These are phyloP conservation scores for Prinia subflava DNA, from an alignment of 2,113 vertebrate species.

Conservation along the genomic window DNA sequence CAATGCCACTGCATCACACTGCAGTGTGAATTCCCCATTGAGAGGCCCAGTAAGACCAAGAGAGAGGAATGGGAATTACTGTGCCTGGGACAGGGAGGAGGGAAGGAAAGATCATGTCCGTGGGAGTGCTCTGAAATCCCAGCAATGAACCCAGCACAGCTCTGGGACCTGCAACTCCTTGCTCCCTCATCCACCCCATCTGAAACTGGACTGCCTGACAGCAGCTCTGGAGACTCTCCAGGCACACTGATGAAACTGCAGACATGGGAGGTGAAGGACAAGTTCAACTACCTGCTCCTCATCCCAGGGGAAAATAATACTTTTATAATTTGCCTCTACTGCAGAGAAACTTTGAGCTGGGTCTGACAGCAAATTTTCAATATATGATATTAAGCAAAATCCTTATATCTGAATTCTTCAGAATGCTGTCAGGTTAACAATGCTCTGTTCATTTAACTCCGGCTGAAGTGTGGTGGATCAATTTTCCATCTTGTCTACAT, in stretches of 20 bases:
- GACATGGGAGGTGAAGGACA: neutral
- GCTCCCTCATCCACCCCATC: neutral
- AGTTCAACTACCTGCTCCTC: neutral
- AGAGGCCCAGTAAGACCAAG: neutral
- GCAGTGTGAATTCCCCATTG: neutral
- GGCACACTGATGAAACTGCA: neutral
- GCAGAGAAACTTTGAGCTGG: neutral
- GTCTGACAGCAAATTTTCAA: neutral
- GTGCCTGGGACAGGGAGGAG: neutral
- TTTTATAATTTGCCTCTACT: neutral
- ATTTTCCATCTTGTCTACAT: slow-evolving; percentile 28
- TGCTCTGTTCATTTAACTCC: neutral
- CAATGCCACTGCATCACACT: neutral
- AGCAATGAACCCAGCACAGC: neutral
- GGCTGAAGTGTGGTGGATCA: neutral
- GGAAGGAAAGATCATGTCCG: neutral
- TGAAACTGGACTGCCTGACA: neutral
- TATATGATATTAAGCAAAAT: neutral
- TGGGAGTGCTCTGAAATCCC: neutral
- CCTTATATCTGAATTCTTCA: neutral
- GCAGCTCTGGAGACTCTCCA: neutral
- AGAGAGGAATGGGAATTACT: neutral
- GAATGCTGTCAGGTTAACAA: neutral
- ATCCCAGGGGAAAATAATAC: neutral
- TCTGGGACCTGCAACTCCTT: neutral